Percentiles rank a stretch among this genome's conserved stretches.
These are phyloP conservation scores for Myopa testacea DNA, from an alignment of 2,888 invertebrate species.

Conservation along the genomic window DNA sequence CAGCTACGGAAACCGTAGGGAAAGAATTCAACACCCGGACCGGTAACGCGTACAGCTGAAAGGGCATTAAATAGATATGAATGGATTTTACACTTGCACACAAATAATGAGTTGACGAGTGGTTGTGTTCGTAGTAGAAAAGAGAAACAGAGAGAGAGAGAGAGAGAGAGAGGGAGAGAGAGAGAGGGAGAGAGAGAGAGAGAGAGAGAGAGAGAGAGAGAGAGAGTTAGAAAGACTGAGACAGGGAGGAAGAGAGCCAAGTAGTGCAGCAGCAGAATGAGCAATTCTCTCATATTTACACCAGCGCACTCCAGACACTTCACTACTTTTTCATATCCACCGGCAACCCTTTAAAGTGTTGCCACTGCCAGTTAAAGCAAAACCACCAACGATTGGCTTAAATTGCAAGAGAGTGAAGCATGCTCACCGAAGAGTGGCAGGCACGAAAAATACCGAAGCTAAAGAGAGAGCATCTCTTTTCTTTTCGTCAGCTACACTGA, in stretches of 20 bases:
- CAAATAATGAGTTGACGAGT: neutral
- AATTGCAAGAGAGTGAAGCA: slow-evolving; percentile 7
- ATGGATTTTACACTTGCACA: slow-evolving; percentile 11
- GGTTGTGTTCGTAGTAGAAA: too few relatives aligned
- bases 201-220: neutral
- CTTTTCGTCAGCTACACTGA: neutral
- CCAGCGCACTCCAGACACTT: slow-evolving; percentile 38
- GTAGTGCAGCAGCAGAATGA: neutral
- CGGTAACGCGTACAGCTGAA: neutral
- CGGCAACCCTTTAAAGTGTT: slow-evolving; percentile 48
- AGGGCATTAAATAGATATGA: slow-evolving; percentile 2
- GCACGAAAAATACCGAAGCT: neutral
- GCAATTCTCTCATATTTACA: slow-evolving; percentile 41
- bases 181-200: neutral
- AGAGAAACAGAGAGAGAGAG: neutral
- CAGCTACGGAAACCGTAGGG: slow-evolving; percentile 1
- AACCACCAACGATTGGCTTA: slow-evolving; percentile 45
- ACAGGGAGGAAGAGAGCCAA: slow-evolving; percentile 36
- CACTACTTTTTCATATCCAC: slow-evolving; percentile 6
- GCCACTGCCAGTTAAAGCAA: slow-evolving; percentile 33
- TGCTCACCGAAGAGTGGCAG: slow-evolving; percentile 35
- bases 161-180: neutral
- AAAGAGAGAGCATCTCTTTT: slow-evolving; percentile 39
- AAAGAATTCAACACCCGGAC: neutral
- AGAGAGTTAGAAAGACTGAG: slow-evolving; percentile 10